phyloP scores from a whole-genome alignment of 2,113 vertebrate genomes.

The Coptodon bakossiorum region DNA sequence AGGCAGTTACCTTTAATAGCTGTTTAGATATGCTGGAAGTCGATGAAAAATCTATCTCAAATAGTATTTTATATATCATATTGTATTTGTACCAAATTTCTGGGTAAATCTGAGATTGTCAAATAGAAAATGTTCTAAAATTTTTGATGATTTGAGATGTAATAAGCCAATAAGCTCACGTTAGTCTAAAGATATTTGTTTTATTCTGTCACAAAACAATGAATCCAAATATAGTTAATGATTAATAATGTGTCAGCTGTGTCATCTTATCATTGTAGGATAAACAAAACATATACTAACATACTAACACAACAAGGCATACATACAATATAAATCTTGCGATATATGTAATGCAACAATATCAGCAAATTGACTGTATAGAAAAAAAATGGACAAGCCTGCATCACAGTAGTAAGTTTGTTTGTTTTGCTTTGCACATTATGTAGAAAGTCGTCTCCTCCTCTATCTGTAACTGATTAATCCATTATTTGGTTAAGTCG shows the following conservation, averaged over 20 bases:
- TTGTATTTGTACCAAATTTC: background rate
- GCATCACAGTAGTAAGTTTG: background rate
- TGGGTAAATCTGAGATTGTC: background rate
- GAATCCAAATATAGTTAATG: background rate
- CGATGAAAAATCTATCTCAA: background rate
- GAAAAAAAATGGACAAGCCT: background rate
- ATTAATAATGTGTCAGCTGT: background rate
- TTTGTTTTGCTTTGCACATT: constrained; percentile 26
- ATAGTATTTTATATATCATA: background rate
- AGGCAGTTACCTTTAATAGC: background rate
- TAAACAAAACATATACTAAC: background rate
- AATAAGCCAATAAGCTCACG: background rate
- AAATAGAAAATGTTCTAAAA: background rate
- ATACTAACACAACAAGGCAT: background rate
- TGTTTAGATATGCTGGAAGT: background rate
- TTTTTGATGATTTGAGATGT: background rate
- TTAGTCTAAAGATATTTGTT: background rate
- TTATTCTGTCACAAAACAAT: background rate
- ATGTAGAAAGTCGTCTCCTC: constrained; percentile 12
- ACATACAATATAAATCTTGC: background rate
- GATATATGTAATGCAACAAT: background rate
- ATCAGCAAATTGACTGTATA: too few relatives aligned
- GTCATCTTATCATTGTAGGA: background rate
- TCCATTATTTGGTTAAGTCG: constrained; percentile 58
- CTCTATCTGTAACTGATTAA: constrained; percentile 43